Evolutionary conservation across 2,888 invertebrate genomes (phyloP), one percentile per base, ranked within the genome.

Genomic region (Apodemia zela): DNA sequence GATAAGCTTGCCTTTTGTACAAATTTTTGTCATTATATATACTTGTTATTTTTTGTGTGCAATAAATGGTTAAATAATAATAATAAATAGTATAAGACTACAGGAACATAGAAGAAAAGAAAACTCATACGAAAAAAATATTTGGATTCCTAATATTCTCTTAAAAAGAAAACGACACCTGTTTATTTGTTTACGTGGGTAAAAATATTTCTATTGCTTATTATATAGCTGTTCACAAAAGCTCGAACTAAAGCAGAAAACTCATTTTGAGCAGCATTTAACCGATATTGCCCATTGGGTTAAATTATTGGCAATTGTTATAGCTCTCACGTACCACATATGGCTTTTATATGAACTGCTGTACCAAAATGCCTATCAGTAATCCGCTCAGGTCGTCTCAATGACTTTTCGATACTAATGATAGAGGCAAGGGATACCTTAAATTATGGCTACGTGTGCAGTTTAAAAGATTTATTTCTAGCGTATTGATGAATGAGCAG

Each of bases 351-450:
- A 67, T 60, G 64, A 65, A 66, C 67, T 65, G 65, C 64, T 59
- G 47, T 60, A 59, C 61, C 47, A 65, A 67, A 67, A 68, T 63
- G 57, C 63, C 60, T 64, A 66, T 62, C 63, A 66, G 64, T 69
- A 71, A 67, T 67, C 65, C 63, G 59, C 65, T 64, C 67, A 66
- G 61, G 69, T 59, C 59, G 58, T 51, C 33, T 63, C 63, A 66
- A 66, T 68, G 67, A 60, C 60, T 69, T 71, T 69, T 68, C 69
- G 64, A 71, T 71, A 67, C 64, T 63, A 68, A 71, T 59, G 59
- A 42, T 61, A 66, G 63, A 66, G 59, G 68, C 13, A 66, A 65
- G 60, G 59, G 61, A 64, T 64, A 57, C 58, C 63, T 65, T 51
- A 51, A 51, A 51, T 21, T 51, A 42, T 42, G 42, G 42, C 42